Percentiles rank a stretch among this genome's conserved stretches.
Conservation (phyloP, 2,888 invertebrate genomes). For the Molorchus minor region DNA sequence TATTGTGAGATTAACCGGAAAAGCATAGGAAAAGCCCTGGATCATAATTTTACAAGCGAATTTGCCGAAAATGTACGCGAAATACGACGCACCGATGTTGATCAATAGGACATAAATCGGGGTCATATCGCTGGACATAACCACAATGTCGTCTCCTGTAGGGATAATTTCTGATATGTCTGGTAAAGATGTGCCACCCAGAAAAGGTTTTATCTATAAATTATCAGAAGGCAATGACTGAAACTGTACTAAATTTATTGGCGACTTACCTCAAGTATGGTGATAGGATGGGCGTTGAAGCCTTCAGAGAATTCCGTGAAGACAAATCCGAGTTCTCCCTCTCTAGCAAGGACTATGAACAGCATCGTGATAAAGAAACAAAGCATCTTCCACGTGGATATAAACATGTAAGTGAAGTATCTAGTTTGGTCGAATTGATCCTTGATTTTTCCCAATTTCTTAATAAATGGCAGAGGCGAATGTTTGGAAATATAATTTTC, state of each 20-base stretch:
- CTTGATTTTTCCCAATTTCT: constrained; percentile 79
- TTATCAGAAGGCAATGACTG: no score
- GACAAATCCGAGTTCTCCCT: constrained; percentile 79
- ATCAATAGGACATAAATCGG: constrained; percentile 81
- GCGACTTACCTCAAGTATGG: constrained; percentile 72
- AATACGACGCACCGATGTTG: constrained; percentile 83
- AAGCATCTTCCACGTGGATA: constrained; percentile 91
- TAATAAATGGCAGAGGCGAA: constrained; percentile 82
- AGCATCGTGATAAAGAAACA: constrained; percentile 81
- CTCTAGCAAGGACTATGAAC: constrained; percentile 77
- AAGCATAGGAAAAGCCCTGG: constrained; percentile 96
- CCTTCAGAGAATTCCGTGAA: constrained; percentile 79
- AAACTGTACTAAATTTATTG: neutral
- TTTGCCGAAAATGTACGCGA: constrained; percentile 93
- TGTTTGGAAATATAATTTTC: constrained; percentile 93
- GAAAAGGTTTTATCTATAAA: constrained; percentile 68
- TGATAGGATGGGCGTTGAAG: constrained; percentile 81
- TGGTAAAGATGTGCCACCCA: constrained; percentile 71
- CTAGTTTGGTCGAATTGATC: constrained; percentile 81
- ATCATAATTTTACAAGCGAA: constrained; percentile 97
- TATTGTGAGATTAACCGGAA: constrained; percentile 93
- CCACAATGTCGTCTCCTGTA: constrained; percentile 78
- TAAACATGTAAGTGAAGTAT: constrained; percentile 89
- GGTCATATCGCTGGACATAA: constrained; percentile 76
- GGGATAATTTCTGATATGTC: constrained; percentile 81